Base-by-base conservation (phyloP, 1,140 invertebrate genomes). In the Magallana angulata region DNA sequence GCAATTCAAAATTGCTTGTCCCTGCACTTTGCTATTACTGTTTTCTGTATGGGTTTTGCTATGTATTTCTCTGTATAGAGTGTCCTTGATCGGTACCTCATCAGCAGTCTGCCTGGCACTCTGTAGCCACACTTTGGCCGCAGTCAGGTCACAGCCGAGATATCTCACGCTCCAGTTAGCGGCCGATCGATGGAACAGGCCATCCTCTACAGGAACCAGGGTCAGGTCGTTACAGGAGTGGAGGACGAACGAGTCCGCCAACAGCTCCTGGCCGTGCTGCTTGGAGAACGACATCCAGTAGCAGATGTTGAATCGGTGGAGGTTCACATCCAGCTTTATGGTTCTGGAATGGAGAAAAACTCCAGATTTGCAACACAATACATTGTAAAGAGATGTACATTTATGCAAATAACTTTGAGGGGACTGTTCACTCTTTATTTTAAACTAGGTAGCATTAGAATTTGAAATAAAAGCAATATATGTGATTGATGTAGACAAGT, bases 231-330 rank as follows among this genome's bases (percentile, higher is more conserved):
- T 92, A 82, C 93, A 91, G 48, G 91, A 83, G 56, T 92, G 91
- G 57, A 95, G 90, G 59, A 92, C 91, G 68, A 98, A 98, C 24
- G 97, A 96, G 16, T 97, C 97, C 0, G 98, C 98, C n/a, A 97
- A 96, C 59, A 99, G 96, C 93, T 99, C 97, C 86, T 98, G 97
- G 0, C 99, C 99, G 90, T 98, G 96, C 92, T 99, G 98, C 96
- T 98, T 98, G 0, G 98, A 98, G 93, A 98, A 99, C 0, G 98
- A 99, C 97, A 99, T 98, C 98, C 98, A 99, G 95, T 99, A 99
- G 92, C 97, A 98, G 12, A 99, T 97, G 94, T 98, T 97, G 91
- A 99, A 98, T 88, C 97, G 97, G 93, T 98, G 98, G 62, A 99
- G 96, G 1, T 97, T 97, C 58, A 99, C 95, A 0, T 97, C 97